phyloP scores from a whole-genome alignment of 2,113 vertebrate genomes.

The Hemichromis elongatus region DNA sequence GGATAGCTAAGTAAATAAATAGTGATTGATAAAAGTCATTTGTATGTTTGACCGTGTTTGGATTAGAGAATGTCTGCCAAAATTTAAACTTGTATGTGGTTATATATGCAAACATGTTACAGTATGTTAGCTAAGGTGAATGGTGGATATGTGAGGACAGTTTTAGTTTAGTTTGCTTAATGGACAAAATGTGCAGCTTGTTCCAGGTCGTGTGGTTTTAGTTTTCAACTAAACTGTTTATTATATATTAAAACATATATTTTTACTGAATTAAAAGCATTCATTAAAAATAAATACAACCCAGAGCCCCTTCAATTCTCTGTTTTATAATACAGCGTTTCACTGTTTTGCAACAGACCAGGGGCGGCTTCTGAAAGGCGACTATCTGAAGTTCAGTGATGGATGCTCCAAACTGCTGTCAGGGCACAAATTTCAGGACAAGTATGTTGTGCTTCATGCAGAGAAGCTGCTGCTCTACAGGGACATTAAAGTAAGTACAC shows the following conservation, averaged over 20 bases:
- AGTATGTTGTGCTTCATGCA: conserved; percentile 80
- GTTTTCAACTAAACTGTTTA: background rate
- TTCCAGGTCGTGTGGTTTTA: too few species aligned
- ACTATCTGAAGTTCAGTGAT: conserved; percentile 85
- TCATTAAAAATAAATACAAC: background rate
- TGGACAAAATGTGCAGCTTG: background rate
- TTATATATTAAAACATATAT: background rate
- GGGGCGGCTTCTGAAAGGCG: conserved; percentile 71
- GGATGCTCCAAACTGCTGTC: conserved; percentile 88
- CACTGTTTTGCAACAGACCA: conserved; percentile 55
- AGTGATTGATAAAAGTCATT: background rate
- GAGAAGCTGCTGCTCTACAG: conserved; percentile 86
- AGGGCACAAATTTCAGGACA: conserved; percentile 92
- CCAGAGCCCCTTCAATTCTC: background rate
- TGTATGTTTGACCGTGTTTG: background rate
- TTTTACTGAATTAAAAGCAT: background rate
- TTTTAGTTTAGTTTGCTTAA: background rate
- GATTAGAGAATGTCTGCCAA: too few species aligned
- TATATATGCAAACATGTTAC: background rate
- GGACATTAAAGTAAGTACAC: conserved; percentile 82
- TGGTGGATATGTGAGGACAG: background rate
- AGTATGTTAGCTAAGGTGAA: background rate
- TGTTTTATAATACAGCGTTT: background rate
- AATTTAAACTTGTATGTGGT: background rate
- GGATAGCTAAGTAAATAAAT: background rate